Evolutionary conservation across 2,797 vertebrate species (phyloP).

Genomic region (Myotis myotis): DNA sequence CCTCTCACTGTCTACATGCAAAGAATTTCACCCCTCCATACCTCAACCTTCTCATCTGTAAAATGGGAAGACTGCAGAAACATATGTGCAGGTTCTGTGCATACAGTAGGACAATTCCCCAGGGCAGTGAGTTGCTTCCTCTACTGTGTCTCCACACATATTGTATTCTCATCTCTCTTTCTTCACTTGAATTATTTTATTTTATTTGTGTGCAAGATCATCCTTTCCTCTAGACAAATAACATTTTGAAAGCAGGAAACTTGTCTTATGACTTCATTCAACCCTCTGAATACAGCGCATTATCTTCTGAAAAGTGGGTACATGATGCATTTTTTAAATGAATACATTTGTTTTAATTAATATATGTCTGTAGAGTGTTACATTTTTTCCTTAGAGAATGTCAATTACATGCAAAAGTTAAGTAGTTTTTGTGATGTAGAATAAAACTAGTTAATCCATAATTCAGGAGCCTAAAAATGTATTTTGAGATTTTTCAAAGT

Average conservation of each 20-base stretch:
- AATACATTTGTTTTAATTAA: background rate
- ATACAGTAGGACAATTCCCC: background rate
- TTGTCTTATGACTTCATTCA: background rate
- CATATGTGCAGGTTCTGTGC: rapidly evolving
- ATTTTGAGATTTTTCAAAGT: background rate
- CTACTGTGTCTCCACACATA: rapidly evolving
- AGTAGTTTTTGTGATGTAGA: background rate
- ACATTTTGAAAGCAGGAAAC: background rate
- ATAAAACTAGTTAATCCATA: background rate
- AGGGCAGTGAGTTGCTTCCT: too few relatives aligned
- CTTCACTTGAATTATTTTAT: background rate
- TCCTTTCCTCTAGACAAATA: background rate
- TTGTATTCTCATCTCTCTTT: background rate
- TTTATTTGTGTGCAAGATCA: background rate
- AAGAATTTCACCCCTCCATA: background rate
- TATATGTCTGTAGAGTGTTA: background rate
- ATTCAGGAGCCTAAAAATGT: background rate
- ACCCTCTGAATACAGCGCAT: background rate
- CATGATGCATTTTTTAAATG: background rate
- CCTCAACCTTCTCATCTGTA: background rate
- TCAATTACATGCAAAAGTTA: background rate
- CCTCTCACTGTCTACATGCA: rapidly evolving
- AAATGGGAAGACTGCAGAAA: background rate
- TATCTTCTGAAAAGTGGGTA: background rate
- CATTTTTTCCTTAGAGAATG: background rate